Evolutionary conservation across 2,113 vertebrate genomes (phyloP).

Genomic region (Heteronetta atricapilla): DNA sequence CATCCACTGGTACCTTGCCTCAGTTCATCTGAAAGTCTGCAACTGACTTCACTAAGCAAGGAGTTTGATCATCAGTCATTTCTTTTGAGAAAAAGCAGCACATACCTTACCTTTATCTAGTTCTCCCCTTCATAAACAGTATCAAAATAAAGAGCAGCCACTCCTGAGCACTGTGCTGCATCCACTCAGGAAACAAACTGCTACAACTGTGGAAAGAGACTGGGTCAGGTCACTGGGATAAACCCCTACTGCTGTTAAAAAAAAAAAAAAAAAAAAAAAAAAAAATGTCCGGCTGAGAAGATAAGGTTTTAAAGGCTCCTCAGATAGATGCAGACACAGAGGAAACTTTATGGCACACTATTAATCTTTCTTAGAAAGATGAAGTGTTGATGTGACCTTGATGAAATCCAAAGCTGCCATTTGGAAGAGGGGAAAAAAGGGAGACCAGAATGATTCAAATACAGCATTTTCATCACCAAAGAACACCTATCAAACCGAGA

Average conservation of each 20-base stretch:
- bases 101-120: not conserved
- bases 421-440: not conserved
- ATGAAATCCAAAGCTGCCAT: not conserved
- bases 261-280: not conserved
- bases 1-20: not conserved
- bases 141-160: not conserved
- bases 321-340: not conserved
- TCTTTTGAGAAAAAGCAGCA: not conserved
- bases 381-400: not conserved
- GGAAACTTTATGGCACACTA: not conserved
- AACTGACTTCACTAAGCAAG: not conserved
- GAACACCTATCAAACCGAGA: not conserved
- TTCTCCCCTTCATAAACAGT: not conserved
- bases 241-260: not conserved
- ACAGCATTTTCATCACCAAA: not conserved
- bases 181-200: not conserved
- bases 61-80: not conserved
- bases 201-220: not conserved
- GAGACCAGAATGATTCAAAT: not conserved
- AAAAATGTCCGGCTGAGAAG: not conserved
- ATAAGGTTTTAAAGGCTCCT: constrained; percentile 3
- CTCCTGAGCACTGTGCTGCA: not conserved
- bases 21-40: not conserved
- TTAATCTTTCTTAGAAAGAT: constrained; percentile 21
- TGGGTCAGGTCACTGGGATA: not conserved